Conservation (phyloP, 2,888 invertebrate species). For the Amphipyra berbera region DNA sequence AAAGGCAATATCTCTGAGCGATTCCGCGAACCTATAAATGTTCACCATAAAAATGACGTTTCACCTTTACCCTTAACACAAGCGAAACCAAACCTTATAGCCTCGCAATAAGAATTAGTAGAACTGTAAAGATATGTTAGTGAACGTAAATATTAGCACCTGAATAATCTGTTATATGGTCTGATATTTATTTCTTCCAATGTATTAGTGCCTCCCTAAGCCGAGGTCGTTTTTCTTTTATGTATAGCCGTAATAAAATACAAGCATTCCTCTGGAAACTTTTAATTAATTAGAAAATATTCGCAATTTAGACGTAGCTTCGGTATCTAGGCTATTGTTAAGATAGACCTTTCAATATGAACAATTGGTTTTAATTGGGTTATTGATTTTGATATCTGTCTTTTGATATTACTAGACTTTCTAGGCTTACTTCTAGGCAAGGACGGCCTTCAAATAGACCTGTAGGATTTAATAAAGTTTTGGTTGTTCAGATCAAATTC, state of each 20-base stretch:
- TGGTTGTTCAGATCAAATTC: too few relatives aligned
- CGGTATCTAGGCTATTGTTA: constrained; percentile 5
- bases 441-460: not conserved
- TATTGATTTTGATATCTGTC: constrained; percentile 29
- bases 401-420: constrained; percentile 12
- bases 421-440: not conserved
- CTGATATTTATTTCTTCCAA: constrained; percentile 63
- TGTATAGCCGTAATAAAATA: constrained; percentile 50
- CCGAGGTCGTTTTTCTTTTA: constrained; percentile 49
- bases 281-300: constrained; percentile 53
- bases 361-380: constrained; percentile 30
- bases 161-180: constrained; percentile 65
- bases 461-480: too few relatives aligned
- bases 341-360: constrained; percentile 1
- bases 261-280: constrained; percentile 37
- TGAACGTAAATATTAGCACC: constrained; percentile 62
- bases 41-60: constrained; percentile 70
- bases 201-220: constrained; percentile 56
- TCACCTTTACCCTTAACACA: constrained; percentile 18
- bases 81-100: constrained; percentile 39
- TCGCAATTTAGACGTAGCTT: constrained; percentile 15
- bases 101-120: constrained; percentile 2
- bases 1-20: constrained; percentile 65
- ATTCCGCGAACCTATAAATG: constrained; percentile 70
- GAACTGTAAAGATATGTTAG: constrained; percentile 33